These are phyloP conservation scores for Pogonophryne albipinna DNA, from an alignment of 2,797 vertebrate species.

Conservation along the genomic window DNA sequence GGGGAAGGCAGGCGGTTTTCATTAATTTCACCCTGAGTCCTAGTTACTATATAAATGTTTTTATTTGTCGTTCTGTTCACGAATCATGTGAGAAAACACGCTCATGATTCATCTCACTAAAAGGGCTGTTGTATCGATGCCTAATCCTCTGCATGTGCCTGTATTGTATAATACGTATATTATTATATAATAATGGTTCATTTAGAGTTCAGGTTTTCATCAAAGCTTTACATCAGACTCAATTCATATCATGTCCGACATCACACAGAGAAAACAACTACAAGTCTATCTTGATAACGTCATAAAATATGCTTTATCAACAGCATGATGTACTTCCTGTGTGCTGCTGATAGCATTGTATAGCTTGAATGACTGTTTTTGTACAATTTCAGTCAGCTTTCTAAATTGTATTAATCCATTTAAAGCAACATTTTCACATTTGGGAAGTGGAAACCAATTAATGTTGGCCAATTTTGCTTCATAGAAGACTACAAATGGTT, in stretches of 20 bases:
- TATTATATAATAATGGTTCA: not conserved
- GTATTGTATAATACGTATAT: not conserved
- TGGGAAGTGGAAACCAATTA: too few relatives aligned
- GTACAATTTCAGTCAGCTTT: too few relatives aligned
- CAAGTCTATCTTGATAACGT: conserved; percentile 7
- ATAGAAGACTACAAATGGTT: not conserved
- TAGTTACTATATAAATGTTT: conserved; percentile 12
- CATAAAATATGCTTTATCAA: conserved; percentile 14
- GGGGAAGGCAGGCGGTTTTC: not conserved
- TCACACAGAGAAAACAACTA: not conserved
- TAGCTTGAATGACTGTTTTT: not conserved
- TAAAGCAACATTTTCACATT: not conserved
- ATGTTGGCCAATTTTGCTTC: not conserved
- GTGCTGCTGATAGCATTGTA: not conserved
- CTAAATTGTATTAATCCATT: not conserved
- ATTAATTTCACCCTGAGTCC: conserved; percentile 7
- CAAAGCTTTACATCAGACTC: not conserved
- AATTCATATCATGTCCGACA: not conserved
- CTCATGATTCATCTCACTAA: conserved; percentile 1
- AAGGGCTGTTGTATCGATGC: not conserved
- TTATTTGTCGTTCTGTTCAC: not conserved
- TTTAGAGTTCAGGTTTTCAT: conserved; percentile 12
- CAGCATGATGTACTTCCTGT: not conserved
- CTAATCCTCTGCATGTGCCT: conserved; percentile 4
- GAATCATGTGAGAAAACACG: conserved; percentile 8